Conservation (phyloP, 2,888 invertebrate genomes). For the Leptothorax acervorum region DNA sequence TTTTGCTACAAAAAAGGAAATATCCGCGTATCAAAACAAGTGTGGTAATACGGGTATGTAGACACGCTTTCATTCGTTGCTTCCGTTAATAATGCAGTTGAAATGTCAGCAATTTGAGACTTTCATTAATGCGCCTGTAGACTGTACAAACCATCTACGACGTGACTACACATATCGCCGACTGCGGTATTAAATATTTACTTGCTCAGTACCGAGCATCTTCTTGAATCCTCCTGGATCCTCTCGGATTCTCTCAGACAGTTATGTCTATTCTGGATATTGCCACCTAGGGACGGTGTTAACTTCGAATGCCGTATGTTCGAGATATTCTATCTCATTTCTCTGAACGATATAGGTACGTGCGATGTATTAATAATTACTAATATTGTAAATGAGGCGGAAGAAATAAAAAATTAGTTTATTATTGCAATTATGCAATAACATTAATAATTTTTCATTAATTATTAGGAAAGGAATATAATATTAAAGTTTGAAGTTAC, state of each 20-base stretch:
- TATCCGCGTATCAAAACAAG: not conserved
- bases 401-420: not conserved
- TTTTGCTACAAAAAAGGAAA: not conserved
- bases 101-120: conserved; percentile 69
- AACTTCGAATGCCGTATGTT: conserved; percentile 39
- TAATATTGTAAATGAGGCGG: not conserved
- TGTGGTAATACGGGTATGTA: not conserved
- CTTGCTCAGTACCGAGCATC: conserved; percentile 63
- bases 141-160: conserved; percentile 38
- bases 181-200: conserved; percentile 62
- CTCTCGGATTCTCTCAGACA: conserved; percentile 51
- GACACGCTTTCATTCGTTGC: conserved; percentile 55
- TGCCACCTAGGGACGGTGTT: conserved; percentile 49
- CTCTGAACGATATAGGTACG: not conserved
- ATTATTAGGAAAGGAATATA: not conserved
- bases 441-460: conserved; percentile 13
- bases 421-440: not conserved
- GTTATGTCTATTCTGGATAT: conserved; percentile 54
- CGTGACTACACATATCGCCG: conserved; percentile 45
- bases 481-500: not conserved
- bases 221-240: conserved; percentile 54
- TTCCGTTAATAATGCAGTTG: conserved; percentile 68
- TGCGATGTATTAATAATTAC: conserved; percentile 8
- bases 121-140: conserved; percentile 57
- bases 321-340: conserved; percentile 30